Percentiles rank a stretch among this genome's conserved stretches.
Conservation (phyloP, 2,113 vertebrate genomes). For the Oreochromis tanganicae region DNA sequence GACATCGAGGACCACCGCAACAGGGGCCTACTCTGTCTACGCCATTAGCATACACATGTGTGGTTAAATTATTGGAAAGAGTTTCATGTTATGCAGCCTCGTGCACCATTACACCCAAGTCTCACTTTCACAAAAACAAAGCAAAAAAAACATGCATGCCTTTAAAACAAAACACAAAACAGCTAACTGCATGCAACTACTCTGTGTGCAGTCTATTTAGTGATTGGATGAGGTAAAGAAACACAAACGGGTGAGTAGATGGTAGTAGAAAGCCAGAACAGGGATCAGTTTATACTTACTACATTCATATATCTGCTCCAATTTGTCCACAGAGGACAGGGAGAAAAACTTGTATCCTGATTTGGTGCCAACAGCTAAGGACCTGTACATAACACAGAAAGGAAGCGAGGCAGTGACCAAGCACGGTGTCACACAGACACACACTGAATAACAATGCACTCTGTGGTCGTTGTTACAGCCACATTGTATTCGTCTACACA, state of each 20-base stretch:
- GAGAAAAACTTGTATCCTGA: slow-evolving; percentile 99
- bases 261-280: neutral
- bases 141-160: neutral
- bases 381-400: slow-evolving; percentile 68
- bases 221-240: neutral
- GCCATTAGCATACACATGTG: neutral
- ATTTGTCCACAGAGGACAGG: slow-evolving; percentile 95
- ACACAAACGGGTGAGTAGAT: neutral
- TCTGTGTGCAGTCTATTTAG: neutral
- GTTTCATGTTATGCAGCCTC: neutral
- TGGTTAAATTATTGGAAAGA: neutral
- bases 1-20: neutral
- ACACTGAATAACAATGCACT: neutral
- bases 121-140: neutral
- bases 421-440: neutral
- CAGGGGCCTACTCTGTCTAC: neutral
- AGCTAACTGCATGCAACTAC: neutral
- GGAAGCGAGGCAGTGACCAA: neutral
- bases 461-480: neutral
- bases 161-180: neutral
- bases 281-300: slow-evolving; percentile 78
- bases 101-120: neutral
- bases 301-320: slow-evolving; percentile 99
- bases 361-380: slow-evolving; percentile 96
- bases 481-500: neutral